Conservation (phyloP, 2,888 invertebrate genomes). For the Leucoptera coffeella region DNA sequence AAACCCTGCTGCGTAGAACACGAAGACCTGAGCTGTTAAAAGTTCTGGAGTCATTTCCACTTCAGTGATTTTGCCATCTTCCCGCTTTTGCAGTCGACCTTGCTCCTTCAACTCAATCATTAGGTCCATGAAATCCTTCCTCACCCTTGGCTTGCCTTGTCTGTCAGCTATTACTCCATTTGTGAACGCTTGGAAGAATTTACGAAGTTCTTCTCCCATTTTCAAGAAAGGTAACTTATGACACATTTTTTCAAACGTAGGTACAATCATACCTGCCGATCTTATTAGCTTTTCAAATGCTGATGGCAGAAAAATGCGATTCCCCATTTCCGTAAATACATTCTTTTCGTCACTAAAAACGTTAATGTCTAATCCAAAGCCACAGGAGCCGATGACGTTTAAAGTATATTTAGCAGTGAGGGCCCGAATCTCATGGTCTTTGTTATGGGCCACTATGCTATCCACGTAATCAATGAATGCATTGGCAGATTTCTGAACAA, state of each 20-base stretch:
- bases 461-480: not conserved
- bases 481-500: not conserved
- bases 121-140: slow-evolving; percentile 8
- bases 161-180: slow-evolving; percentile 5
- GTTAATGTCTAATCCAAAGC: not conserved
- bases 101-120: slow-evolving; percentile 6
- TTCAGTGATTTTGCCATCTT: slow-evolving; percentile 3
- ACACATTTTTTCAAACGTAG: not conserved
- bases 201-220: slow-evolving; percentile 1
- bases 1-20: slow-evolving; percentile 34
- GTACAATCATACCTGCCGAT: not conserved
- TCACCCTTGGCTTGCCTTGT: slow-evolving; percentile 2
- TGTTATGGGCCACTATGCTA: not conserved
- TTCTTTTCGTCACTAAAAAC: not conserved
- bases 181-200: slow-evolving; percentile 6
- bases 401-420: not conserved
- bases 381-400: not conserved
- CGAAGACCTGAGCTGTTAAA: slow-evolving; percentile 26
- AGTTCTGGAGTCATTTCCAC: slow-evolving; percentile 16
- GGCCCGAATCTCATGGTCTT: not conserved
- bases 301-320: not conserved
- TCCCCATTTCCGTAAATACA: not conserved
- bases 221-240: not conserved
- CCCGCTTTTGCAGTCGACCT: slow-evolving; percentile 2
- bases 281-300: not conserved